phyloP scores from a whole-genome alignment of 2,797 vertebrate genomes.

The Cirrhinus molitorella region DNA sequence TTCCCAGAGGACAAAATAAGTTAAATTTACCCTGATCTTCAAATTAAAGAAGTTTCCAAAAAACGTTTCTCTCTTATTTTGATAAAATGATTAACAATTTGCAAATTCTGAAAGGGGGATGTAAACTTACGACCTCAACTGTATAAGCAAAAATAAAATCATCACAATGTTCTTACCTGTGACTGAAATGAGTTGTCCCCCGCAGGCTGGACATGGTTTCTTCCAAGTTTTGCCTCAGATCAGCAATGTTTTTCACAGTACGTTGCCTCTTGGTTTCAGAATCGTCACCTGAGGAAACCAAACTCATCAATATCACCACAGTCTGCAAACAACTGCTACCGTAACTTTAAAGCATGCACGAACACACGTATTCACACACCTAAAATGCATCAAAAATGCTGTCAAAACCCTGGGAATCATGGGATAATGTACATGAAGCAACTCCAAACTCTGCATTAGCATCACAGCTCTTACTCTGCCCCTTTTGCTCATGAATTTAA shows the following conservation, averaged over 20 bases:
- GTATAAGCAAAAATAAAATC: not conserved
- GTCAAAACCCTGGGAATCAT: not conserved
- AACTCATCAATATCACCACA: constrained; percentile 21
- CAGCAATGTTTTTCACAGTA: constrained; percentile 88
- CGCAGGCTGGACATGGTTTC: constrained; percentile 90
- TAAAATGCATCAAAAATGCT: constrained; percentile 46
- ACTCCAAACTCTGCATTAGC: not conserved
- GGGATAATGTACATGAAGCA: constrained; percentile 7
- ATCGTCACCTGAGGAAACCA: constrained; percentile 79
- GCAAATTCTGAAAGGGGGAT: no score
- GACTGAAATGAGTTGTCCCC: constrained; percentile 84
- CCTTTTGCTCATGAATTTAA: constrained; percentile 20
- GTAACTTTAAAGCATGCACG: constrained; percentile 44
- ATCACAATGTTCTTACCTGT: constrained; percentile 76
- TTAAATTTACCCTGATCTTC: no score
- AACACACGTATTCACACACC: constrained; percentile 43
- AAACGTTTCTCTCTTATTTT: no score
- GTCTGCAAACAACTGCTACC: constrained; percentile 35
- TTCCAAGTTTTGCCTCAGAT: constrained; percentile 89
- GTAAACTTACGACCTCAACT: no score
- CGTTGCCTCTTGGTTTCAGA: constrained; percentile 82
- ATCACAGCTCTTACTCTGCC: constrained; percentile 14
- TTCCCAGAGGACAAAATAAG: no score
- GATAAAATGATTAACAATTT: no score
- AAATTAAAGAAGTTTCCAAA: no score